Evolutionary conservation across 2,888 invertebrate species (phyloP), one percentile per base, ranked within the genome.

Genomic region (Eurois occulta): DNA sequence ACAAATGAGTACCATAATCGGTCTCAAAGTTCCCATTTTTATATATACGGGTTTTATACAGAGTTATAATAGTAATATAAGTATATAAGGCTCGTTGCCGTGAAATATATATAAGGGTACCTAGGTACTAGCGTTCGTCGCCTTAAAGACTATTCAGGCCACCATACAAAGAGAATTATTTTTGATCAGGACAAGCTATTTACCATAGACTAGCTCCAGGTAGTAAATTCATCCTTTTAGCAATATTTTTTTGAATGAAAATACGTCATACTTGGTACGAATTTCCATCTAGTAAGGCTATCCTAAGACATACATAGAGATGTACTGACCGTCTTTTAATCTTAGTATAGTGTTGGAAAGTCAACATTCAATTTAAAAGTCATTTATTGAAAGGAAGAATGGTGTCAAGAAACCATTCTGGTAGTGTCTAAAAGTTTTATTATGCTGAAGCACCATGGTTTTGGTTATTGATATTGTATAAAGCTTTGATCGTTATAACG

Each of bases 41-140:
- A 72, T 81, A 81, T 77, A 65, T 21, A 46, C 58, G 68, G 65
- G 68, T 55, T 81, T 82, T 72, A 75, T 78, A 85, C 72, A 73
- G 24, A 41, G 68, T 76, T 69, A 55, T 66, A 66, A 38, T 41
- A 72, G 64, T 72, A 58, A 55, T 55, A 41, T 32, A 78, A 66
- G 69, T 67, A 65, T 78, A 73, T 52, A 72, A 64, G 41, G 52
- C 58, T 66, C 28, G 11, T 32, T 52, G 74, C 77, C 72, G n/a
- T 75, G 41, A 62, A 43, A 77, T 81, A 72, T 81, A 72, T 65
- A 64, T 52, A 62, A 71, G 60, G 13, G 73, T 72, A 73, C 66
- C 66, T 76, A 66, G 16, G n/a, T 80, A 35, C 70, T 76, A 80
- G 60, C 67, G 46, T 62, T 73, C n/a, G 24, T 67, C 62, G 84